Conservation (phyloP, 2,888 invertebrate genomes). For the Acleris cristana region DNA sequence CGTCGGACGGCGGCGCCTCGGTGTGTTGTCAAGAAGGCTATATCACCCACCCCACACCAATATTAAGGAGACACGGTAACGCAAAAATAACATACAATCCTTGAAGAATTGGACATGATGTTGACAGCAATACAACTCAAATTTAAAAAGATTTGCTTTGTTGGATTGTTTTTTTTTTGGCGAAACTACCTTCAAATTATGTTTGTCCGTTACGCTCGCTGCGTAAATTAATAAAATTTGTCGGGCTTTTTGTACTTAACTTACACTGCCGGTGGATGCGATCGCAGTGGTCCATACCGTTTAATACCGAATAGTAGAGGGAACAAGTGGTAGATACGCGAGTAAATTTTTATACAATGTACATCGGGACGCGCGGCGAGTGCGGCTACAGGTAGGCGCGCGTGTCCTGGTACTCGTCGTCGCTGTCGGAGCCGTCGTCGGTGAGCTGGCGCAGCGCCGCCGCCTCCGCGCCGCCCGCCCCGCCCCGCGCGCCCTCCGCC, state of each 20-base stretch:
- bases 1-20: too few species aligned
- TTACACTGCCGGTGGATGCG: too few species aligned
- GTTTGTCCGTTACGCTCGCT: too few species aligned
- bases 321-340: neutral
- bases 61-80: too few species aligned
- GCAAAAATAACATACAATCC: too few species aligned
- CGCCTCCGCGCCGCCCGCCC: constrained; percentile 67
- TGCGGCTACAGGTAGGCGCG: constrained; percentile 70
- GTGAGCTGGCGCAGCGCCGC: constrained; percentile 76
- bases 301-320: neutral
- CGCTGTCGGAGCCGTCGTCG: constrained; percentile 77
- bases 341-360: constrained; percentile 26
- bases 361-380: constrained; percentile 26
- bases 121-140: too few species aligned
- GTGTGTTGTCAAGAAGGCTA: too few species aligned
- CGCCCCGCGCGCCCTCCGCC: constrained; percentile 73
- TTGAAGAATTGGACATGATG: too few species aligned
- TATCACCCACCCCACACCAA: too few species aligned
- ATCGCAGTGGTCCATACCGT: neutral
- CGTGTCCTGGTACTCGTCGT: constrained; percentile 78
- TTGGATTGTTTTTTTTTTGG: too few species aligned
- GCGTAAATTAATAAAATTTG: neutral
- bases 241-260: neutral
- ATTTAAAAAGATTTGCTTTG: too few species aligned
- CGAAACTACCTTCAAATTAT: too few species aligned